Base-by-base conservation (phyloP, 2,888 invertebrate species). In the Eupithecia inturbata region DNA sequence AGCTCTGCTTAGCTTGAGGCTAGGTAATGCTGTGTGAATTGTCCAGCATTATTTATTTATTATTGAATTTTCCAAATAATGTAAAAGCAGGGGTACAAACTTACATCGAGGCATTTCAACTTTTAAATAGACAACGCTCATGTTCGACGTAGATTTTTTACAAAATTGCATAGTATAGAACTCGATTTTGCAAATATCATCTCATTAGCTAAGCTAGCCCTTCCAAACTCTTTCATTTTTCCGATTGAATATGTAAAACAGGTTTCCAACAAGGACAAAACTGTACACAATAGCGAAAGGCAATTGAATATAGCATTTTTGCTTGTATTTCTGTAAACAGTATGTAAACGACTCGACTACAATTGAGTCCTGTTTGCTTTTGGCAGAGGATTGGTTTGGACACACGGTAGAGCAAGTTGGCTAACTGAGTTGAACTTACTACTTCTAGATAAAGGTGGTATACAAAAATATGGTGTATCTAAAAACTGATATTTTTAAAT, bases 261-360 rank as follows among this genome's bases (percentile, higher is more conserved):
- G 78, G 78, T 77, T 75, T 66, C 75, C 74, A 78, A 79, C 76
- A 49, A 70, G 78, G 78, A 68, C 72, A 77, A 75, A 78, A 74
- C 62, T 73, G 57, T 71, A 70, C 64, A 81, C 80, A 82, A 81
- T 80, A 77, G 81, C 78, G 82, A 82, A 86, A 84, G 75, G 81
- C 82, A 82, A 83, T 83, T 82, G 85, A 83, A 82, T 83, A 82
- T 81, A 78, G 80, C 76, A 83, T 82, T 88, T 88, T 88, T 86
- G 87, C 84, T 91, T 86, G 81, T 91, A 82, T 92, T 89, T 91
- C 87, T 90, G 92, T 90, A 90, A 92, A 92, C 89, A 91, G 87
- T 91, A 91, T 92, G 92, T 92, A 92, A 92, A 92, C 92, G 91
- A 92, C 84, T 83, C 85, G 87, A 86, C 84, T 88, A 87, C 88